Evolutionary conservation across 2,888 invertebrate species (phyloP), one percentile per base, ranked within the genome.

Genomic region (Drosophila crucigera): DNA sequence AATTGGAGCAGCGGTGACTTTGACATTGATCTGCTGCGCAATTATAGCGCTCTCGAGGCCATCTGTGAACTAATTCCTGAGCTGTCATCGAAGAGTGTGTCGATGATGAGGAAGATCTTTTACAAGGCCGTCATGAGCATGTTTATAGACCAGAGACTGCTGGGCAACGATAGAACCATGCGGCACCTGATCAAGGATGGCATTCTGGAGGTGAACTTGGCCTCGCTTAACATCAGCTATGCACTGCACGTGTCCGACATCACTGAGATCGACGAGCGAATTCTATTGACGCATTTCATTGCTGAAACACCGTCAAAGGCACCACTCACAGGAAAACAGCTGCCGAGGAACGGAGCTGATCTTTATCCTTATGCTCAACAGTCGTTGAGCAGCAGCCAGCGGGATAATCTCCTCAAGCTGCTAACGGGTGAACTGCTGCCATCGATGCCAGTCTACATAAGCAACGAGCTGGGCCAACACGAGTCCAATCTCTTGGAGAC

Each of bases 161-260:
- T 80, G 11, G 86, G 86, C 25, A 81, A 85, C 55, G 82, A 80
- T 64, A 64, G 64, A 2, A 30, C 39, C 14, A 62, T 73, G 74
- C 79, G 86, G 1, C 82, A 83, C 11, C 30, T 87, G 30, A 62
- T 90, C 10, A 74, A 78, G 33, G 90, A 90, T 60, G 84, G 75
- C 6, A 68, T 86, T 10, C n/a, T 87, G 16, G 82, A 86, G 19
- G 58, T 78, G 0, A 87, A 87, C 60, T 50, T 84, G 7, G 50
- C 58, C 0, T 69, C 76, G 1, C 49, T 87, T 0, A 86, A 82
- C 50, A 73, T 73, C 2, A 82, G 73, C 50, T 87, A 87, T 59
- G 67, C 55, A 0, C n/a, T 25, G 0, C 71, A 82, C 16, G 63
- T 90, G 9, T 60, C 73, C 6, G 84, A 89, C 28, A 80, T 89